A percentile compares a stretch with the other conserved stretches of the same genome.
Evolutionary conservation across 2,888 invertebrate genomes (phyloP).

Genomic region (Colostygia pectinataria): DNA sequence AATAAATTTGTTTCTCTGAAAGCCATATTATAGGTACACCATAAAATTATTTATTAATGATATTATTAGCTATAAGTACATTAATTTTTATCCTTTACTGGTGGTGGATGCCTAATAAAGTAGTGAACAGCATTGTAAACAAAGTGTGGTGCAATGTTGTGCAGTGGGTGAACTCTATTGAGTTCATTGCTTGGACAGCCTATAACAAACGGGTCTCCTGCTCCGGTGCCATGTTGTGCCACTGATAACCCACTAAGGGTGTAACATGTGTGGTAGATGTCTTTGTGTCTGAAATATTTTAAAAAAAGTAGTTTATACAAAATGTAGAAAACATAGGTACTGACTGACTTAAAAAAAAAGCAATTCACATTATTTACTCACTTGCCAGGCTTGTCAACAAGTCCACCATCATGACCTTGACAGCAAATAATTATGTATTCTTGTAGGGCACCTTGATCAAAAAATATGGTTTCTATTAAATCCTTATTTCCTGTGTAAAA

Average conservation of each 20-base stretch:
- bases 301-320: not conserved
- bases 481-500: slow-evolving; percentile 67
- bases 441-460: slow-evolving; percentile 94
- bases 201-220: slow-evolving; percentile 80
- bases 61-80: slow-evolving; percentile 14
- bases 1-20: slow-evolving; percentile 13
- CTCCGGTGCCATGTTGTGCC: slow-evolving; percentile 89
- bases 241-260: slow-evolving; percentile 96
- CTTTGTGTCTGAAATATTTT: slow-evolving; percentile 86
- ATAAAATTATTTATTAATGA: slow-evolving; percentile 10
- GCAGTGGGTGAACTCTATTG: slow-evolving; percentile 90
- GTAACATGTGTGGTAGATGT: slow-evolving; percentile 99
- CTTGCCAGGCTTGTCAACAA: slow-evolving; percentile 98
- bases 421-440: slow-evolving; percentile 97
- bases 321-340: not conserved
- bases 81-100: slow-evolving; percentile 70
- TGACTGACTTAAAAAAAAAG: too few relatives aligned
- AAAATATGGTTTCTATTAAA: slow-evolving; percentile 85
- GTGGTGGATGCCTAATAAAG: slow-evolving; percentile 73
- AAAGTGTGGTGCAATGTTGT: slow-evolving; percentile 89
- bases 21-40: slow-evolving; percentile 1
- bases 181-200: slow-evolving; percentile 88
- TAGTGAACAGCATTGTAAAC: slow-evolving; percentile 78
- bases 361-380: slow-evolving; percentile 66
- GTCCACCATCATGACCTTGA: slow-evolving; percentile 93